Conservation (phyloP, 2,888 invertebrate species). For the Slavum lentiscoides region DNA sequence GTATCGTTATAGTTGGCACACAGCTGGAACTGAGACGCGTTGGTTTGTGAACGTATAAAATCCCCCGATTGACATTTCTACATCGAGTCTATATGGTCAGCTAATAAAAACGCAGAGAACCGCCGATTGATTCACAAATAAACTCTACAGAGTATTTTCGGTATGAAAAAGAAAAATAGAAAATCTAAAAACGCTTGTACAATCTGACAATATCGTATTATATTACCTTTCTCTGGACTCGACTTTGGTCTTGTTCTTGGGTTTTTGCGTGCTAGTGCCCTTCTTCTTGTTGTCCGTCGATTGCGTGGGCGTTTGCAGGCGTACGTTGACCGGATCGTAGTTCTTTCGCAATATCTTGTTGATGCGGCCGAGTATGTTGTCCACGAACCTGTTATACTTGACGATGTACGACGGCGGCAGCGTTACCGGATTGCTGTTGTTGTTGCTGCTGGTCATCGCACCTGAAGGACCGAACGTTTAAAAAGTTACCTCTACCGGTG, state of each 20-base stretch:
- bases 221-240: slow-evolving; percentile 45
- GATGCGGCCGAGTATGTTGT: slow-evolving; percentile 79
- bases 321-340: slow-evolving; percentile 84
- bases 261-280: slow-evolving; percentile 37
- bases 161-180: too few relatives aligned
- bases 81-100: too few relatives aligned
- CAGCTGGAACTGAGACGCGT: too few relatives aligned
- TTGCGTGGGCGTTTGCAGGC: slow-evolving; percentile 64
- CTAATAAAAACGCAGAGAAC: too few relatives aligned
- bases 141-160: too few relatives aligned
- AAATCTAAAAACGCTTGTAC: too few relatives aligned
- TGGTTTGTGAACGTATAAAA: too few relatives aligned
- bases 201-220: not conserved
- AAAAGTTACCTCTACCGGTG: not conserved
- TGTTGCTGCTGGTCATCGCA: slow-evolving; percentile 59
- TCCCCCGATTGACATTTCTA: too few relatives aligned
- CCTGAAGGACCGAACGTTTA: slow-evolving; percentile 59
- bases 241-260: slow-evolving; percentile 53
- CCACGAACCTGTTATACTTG: slow-evolving; percentile 84
- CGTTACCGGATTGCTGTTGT: slow-evolving; percentile 54
- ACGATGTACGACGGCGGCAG: slow-evolving; percentile 75
- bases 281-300: slow-evolving; percentile 59
- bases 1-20: too few relatives aligned
- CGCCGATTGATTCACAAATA: too few relatives aligned
- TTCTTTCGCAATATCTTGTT: slow-evolving; percentile 78